Evolutionary conservation across 2,797 vertebrate genomes (phyloP), one percentile per base, ranked within the genome.

Genomic region (Argyrosomus regius): DNA sequence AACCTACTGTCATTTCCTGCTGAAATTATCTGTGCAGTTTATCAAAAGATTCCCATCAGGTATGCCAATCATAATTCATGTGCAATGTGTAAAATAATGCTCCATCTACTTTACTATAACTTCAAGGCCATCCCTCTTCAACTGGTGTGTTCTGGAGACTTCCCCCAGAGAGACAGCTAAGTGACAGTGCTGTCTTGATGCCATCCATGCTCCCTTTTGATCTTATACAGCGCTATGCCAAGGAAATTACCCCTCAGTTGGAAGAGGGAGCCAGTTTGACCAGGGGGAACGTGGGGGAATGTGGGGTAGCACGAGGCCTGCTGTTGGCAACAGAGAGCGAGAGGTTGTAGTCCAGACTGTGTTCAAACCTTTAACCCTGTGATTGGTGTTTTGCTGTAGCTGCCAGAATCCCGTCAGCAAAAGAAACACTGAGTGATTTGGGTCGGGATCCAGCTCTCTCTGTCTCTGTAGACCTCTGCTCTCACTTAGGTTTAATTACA

Each of bases 401-500:
- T 84, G 87, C 82, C 81, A 77, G 78, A 49, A 17, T 59, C 41
- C 71, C 71, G 76, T 90, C 86, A 86, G 82, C 63, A 10, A 13
- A 60, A 78, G 77, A 80, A 75, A 52, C 69, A 56, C 66, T 76
- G 87, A 90, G 59, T 63, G 76, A 85, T 79, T 39, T 39, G 73
- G 74, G 68, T 74, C 17, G 24, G 56, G 80, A 77, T 78, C 68
- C 68, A 52, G 66, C 65, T 81, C 68, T 18, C 56, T 58, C 31
- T 31, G 69, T 81, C 84, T 81, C 80, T 72, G 68, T 6, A 31
- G 82, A 80, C 77, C 67, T 82, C 77, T 83, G 77, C 70, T 78
- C 84, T 88, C 72, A 75, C 81, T 90, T 86, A 80, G 68, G 78
- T 91, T 78, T 90, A 91, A 88, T 91, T 84, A 89, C 85, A 81